Percentiles rank a stretch among this genome's conserved stretches.
Evolutionary conservation across 2,797 vertebrate species (phyloP).

Genomic region (Coilia nasus): DNA sequence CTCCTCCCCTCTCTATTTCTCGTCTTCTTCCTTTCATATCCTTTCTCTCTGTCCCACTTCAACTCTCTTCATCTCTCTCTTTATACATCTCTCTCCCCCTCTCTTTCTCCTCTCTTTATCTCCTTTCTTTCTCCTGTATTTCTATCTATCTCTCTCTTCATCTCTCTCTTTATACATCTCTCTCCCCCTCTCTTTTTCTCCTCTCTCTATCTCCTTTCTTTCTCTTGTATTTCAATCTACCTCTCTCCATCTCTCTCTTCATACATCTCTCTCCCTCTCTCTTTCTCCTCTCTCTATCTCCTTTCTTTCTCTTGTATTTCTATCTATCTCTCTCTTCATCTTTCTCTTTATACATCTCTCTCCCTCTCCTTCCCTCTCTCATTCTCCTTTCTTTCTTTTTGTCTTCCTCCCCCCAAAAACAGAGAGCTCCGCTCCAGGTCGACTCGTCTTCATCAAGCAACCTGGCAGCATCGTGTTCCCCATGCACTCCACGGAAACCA

Average conservation of each 20-base stretch:
- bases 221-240: no score
- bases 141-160: background rate
- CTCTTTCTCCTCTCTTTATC: background rate
- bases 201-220: no score
- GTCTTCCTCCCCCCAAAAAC: conserved; percentile 45
- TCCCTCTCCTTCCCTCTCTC: background rate
- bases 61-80: background rate
- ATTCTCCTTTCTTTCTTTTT: conserved; percentile 29
- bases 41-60: conserved; percentile 26
- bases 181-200: no score
- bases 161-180: background rate
- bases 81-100: background rate
- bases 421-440: conserved; percentile 82
- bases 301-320: background rate
- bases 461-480: conserved; percentile 89
- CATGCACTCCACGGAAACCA: conserved; percentile 80
- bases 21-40: no score
- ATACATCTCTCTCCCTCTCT: background rate
- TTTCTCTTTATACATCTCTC: background rate
- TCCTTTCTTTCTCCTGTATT: background rate
- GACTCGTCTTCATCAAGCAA: conserved; percentile 88
- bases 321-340: conserved; percentile 31
- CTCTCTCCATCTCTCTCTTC: no score
- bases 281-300: background rate
- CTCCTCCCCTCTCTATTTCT: no score